Conservation (phyloP, 2,888 invertebrate genomes). For the Chamaedrilus cognettii region DNA sequence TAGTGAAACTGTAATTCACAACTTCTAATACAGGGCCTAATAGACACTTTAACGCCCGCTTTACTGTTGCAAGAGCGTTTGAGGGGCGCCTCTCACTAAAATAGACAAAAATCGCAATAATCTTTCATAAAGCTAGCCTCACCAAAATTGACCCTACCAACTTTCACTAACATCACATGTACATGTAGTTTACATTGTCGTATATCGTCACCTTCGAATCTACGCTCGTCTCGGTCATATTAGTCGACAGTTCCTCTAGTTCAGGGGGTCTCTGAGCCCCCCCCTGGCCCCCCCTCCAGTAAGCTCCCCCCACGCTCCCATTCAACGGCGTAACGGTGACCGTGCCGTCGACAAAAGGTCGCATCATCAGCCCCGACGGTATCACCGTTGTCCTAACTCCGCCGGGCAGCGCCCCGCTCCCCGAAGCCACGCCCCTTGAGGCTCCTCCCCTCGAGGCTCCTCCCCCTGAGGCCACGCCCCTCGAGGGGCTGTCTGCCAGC, state of each 20-base stretch:
- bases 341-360: constrained; percentile 10
- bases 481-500: neutral
- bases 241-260: neutral
- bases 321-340: constrained; percentile 8
- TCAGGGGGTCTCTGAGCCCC: neutral
- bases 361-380: neutral
- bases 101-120: too few species aligned
- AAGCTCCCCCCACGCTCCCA: neutral
- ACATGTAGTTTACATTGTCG: neutral
- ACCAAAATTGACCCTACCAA: too few species aligned
- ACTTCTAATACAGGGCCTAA: too few species aligned
- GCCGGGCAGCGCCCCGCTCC: too few species aligned
- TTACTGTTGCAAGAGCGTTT: too few species aligned
- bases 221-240: neutral
- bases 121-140: too few species aligned
- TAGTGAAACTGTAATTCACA: too few species aligned
- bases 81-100: too few species aligned
- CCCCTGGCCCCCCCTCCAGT: neutral
- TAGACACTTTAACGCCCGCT: too few species aligned
- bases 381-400: neutral
- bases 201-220: neutral
- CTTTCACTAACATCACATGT: too few species aligned
- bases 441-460: too few species aligned
- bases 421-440: too few species aligned
- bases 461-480: neutral